Evolutionary conservation across 2,888 invertebrate species (phyloP), one percentile per base, ranked within the genome.

Genomic region (Nephrotoma guestfalica): DNA sequence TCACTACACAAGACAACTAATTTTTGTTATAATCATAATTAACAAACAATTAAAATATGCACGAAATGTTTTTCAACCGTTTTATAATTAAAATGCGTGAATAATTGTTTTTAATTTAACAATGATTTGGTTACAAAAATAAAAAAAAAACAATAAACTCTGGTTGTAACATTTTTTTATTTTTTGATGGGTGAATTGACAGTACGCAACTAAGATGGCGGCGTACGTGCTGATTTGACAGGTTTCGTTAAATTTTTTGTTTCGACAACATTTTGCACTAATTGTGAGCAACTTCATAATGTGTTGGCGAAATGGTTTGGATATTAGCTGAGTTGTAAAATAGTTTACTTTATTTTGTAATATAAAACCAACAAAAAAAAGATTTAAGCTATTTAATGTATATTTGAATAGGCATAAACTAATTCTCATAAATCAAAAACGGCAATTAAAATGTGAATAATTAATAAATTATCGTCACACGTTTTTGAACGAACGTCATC

Each of bases 201-300:
- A 89, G 89, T 90, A 90, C 90, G 90, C 90, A 90, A 89, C 89
- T 90, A 90, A 90, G 89, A 90, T 90, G 90, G 90, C 90, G 89
- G 88, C 88, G 41, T 71, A 30, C 7, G 13, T 13, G 71, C 6
- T 30, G 1, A 30, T 0, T 71, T 71, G 71, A 71, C 71, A 71
- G 71, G 9, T 71, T 71, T 71, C 71, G 71, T 71, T 30, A 7
- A 71, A 9, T 71, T 71, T 30, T 71, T 71, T 11, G 2, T 30
- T 30, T 18, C 9, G 2, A 9, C 30, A 0, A 9, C 7, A 71
- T 30, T 30, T 30, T 30, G 2, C 2, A 1, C 9, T 6, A 51
- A 71, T 30, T 71, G 9, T 9, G 11, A 2, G 0, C 2, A 18
- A 71, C 71, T 71, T 71, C 71, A 30, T 47, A 57, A 18, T 57